Evolutionary conservation across 2,113 vertebrate species (phyloP), one percentile per base, ranked within the genome.

Genomic region (Rana temporaria): DNA sequence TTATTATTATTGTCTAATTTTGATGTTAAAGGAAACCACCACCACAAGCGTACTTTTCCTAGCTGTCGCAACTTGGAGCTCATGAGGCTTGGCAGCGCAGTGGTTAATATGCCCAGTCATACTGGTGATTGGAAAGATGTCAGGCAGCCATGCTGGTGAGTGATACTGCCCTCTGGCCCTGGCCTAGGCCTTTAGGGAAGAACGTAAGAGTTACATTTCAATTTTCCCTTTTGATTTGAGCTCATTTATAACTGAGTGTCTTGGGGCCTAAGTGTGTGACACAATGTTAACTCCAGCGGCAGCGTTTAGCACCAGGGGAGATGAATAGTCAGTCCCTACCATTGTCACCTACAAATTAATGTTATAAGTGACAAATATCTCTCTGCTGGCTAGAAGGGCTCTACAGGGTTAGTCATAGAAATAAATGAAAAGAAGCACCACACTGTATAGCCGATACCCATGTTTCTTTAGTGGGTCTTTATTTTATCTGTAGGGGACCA

Each of bases 91-190:
- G 78, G 56, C 18, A 62, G n/a, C 68, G 75, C 60, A 57, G n/a
- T 24, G 73, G 77, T 42, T 85, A 76, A 74, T 85, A 79, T 85
- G 53, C 57, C 72, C 72, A 82, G 86, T 67, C 63, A 80, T 55
- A 85, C 85, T 7, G 78, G 65, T 82, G 85, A 86, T 80, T 75
- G 86, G 62, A 82, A 87, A 78, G 71, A 26, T 77, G 82, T 70
- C 73, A 73, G 7, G 53, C 6, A 24, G 69, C 62, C 18, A 22
- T 42, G 48, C 69, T 18, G 5, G 53, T 71, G 84, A 84, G 15
- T 22, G 53, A 78, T 77, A 74, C 30, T 75, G 56, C 26, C 48
- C 34, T 52, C 57, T 80, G 65, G 84, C 53, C 62, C 66, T 20
- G 0, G 73, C 6, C 53, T 9, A 22, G 24, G 6, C 4, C 65